These are phyloP conservation scores for Amphimedon queenslandica DNA, from an alignment of 37 sponge, comb jelly and placozoan genomes.

Conservation along the genomic window DNA sequence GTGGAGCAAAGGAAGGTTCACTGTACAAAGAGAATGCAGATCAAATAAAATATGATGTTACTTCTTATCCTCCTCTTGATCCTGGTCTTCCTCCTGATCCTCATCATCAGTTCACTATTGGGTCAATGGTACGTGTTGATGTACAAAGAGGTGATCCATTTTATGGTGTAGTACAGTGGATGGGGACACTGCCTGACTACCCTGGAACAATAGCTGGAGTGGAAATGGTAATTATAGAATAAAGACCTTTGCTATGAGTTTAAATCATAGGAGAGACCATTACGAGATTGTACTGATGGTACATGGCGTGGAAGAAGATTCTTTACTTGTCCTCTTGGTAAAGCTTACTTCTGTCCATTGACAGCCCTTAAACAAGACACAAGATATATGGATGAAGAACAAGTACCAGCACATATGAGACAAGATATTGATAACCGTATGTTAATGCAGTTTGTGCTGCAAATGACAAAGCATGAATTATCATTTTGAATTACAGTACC, in stretches of 20 bases:
- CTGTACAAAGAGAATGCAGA: too few relatives aligned
- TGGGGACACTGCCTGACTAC: conserved; percentile 43
- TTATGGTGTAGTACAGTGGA: conserved; percentile 62
- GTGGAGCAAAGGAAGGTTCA: too few relatives aligned
- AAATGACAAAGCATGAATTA: too few relatives aligned
- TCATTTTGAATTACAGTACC: too few relatives aligned
- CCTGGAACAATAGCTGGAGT: conserved; percentile 50
- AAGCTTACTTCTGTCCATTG: conserved; percentile 47
- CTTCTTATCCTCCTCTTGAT: too few relatives aligned
- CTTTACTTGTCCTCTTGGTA: conserved; percentile 51
- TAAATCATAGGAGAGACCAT: conserved; percentile 45
- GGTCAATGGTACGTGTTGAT: background rate
- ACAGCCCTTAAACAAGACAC: conserved; percentile 22
- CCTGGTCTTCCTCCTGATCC: background rate
- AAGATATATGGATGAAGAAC: conserved; percentile 17
- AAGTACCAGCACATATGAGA: background rate
- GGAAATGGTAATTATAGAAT: conserved; percentile 74
- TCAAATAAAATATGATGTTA: too few relatives aligned
- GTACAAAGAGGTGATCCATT: background rate
- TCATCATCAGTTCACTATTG: background rate
- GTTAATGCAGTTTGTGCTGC: background rate
- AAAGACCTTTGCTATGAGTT: too few relatives aligned
- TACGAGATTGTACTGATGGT: conserved; percentile 62
- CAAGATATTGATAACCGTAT: conserved; percentile 25
- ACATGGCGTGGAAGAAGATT: conserved; percentile 21